Conservation (phyloP, 2,797 vertebrate genomes). For the Enteromius treurensis region DNA sequence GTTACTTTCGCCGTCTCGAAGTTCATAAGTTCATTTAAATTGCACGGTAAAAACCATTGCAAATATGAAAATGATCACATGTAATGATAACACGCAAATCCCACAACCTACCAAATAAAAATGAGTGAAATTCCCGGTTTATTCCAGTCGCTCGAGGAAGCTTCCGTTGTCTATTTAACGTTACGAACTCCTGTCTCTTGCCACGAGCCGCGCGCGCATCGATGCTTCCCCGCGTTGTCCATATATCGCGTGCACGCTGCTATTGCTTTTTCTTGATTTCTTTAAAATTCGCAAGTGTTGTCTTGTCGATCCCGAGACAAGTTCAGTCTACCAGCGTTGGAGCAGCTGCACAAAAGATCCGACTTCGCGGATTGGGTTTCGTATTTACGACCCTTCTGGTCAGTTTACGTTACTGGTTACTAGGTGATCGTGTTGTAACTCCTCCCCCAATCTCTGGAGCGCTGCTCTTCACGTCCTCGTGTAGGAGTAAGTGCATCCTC, state of each 20-base stretch:
- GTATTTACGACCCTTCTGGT: slow-evolving; percentile 72
- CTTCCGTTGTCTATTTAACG: slow-evolving; percentile 25
- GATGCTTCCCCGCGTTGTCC: slow-evolving; percentile 8
- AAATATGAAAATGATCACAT: not conserved
- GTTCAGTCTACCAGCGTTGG: slow-evolving; percentile 63
- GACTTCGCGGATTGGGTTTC: slow-evolving; percentile 72
- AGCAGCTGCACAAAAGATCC: slow-evolving; percentile 74
- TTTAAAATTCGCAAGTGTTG: not conserved
- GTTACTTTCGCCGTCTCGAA: not conserved
- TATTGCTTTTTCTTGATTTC: slow-evolving; percentile 22
- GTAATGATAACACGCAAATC: not conserved
- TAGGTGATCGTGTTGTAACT: slow-evolving; percentile 69
- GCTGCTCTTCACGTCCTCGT: slow-evolving; percentile 51
- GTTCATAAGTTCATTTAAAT: not conserved
- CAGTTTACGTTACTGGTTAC: slow-evolving; percentile 77
- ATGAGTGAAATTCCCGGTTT: slow-evolving; percentile 17
- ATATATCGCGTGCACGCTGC: not conserved
- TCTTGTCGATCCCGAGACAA: slow-evolving; percentile 46
- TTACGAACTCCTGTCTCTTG: slow-evolving; percentile 41
- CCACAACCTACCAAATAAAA: slow-evolving; percentile 29
- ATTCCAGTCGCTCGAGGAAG: slow-evolving; percentile 29
- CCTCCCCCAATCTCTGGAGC: slow-evolving; percentile 60
- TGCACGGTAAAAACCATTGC: not conserved
- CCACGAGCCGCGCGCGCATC: not conserved
- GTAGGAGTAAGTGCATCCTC: not conserved